phyloP scores from a whole-genome alignment of 1,140 invertebrate species.

The Caenorhabditis latens region DNA sequence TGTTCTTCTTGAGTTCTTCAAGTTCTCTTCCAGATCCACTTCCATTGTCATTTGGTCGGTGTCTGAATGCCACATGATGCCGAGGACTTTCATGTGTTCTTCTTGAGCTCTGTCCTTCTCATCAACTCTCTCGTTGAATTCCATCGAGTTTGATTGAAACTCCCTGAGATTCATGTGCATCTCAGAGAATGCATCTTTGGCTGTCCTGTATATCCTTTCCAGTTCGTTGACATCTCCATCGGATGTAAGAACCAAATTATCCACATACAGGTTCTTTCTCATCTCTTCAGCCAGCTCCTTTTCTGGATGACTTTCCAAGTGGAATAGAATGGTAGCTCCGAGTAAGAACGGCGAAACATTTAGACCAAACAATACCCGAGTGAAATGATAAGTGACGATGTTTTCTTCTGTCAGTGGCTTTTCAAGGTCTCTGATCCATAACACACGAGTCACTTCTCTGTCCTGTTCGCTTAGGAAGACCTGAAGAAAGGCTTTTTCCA shows the following conservation, averaged over 20 bases:
- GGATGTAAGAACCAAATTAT: conserved; percentile 28
- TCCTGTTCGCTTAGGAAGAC: conserved; percentile 62
- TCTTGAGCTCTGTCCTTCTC: too few relatives aligned
- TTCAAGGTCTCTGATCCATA: background rate
- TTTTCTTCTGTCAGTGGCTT: conserved; percentile 30
- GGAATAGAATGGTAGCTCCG: too few relatives aligned
- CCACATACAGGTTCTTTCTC: conserved; percentile 56
- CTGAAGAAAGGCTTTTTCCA: conserved; percentile 63
- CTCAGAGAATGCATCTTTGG: too few relatives aligned
- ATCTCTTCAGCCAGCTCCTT: conserved; percentile 36
- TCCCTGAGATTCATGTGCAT: too few relatives aligned
- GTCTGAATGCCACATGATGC: background rate
- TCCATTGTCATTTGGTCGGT: background rate
- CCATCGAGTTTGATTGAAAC: too few relatives aligned
- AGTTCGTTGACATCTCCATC: too few relatives aligned
- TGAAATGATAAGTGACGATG: too few relatives aligned
- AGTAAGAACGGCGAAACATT: too few relatives aligned
- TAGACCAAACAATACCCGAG: too few relatives aligned
- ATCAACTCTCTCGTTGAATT: too few relatives aligned
- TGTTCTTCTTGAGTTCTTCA: background rate
- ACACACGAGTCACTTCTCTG: conserved; percentile 64
- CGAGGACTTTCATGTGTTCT: background rate
- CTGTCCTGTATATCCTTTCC: too few relatives aligned
- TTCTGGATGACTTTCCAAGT: background rate
- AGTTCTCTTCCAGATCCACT: background rate